phyloP scores from a whole-genome alignment of 2,113 vertebrate species.

The Naja naja region DNA sequence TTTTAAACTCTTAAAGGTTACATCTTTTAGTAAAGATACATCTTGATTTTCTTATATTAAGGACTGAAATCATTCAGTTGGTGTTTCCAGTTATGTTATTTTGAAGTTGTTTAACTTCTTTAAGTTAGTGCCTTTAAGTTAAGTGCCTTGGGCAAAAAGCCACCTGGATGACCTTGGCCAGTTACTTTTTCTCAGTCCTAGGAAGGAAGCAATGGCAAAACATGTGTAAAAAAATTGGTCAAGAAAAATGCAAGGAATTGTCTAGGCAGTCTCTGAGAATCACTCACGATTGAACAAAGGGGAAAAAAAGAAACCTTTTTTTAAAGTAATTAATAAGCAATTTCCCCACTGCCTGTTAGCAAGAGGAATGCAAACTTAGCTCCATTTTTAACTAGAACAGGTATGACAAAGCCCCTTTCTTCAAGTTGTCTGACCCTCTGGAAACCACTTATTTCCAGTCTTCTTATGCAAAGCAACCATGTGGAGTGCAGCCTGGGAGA shows the following conservation, averaged over 20 bases:
- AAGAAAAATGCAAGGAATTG: background rate
- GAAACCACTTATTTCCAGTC: too few species aligned
- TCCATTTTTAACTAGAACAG: too few species aligned
- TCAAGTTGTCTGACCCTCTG: too few species aligned
- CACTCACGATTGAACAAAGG: too few species aligned
- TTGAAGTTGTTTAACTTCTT: background rate
- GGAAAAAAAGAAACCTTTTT: too few species aligned
- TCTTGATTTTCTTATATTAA: background rate
- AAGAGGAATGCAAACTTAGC: background rate
- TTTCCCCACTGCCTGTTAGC: background rate
- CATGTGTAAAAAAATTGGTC: background rate
- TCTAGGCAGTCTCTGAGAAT: background rate
- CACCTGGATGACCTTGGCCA: background rate
- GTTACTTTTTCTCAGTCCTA: background rate
- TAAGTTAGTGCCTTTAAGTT: background rate
- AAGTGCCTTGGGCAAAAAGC: background rate
- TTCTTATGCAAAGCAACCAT: too few species aligned
- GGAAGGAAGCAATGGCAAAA: background rate
- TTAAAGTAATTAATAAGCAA: too few species aligned
- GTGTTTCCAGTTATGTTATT: background rate
- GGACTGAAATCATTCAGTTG: background rate
- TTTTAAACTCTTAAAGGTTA: background rate
- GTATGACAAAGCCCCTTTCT: too few species aligned
- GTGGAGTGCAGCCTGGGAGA: too few species aligned
- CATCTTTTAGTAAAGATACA: background rate